Evolutionary conservation across 2,113 vertebrate genomes (phyloP).

Genomic region (Burhinus bistriatus): DNA sequence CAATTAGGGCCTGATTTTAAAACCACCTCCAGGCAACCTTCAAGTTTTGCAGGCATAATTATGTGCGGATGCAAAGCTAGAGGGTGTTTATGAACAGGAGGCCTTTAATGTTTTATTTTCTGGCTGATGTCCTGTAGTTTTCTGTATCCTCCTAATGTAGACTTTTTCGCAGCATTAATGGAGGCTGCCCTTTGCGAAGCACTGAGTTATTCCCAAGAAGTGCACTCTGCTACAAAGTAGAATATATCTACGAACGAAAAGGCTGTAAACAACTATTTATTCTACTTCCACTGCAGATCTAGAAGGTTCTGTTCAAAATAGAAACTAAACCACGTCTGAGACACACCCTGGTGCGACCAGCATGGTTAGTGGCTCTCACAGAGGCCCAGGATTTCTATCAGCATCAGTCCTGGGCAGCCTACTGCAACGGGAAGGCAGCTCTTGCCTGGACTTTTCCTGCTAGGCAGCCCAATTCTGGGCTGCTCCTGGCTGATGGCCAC

Average conservation of each 20-base stretch:
- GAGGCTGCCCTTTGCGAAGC: not conserved
- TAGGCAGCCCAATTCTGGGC: not conserved
- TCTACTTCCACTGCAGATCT: not conserved
- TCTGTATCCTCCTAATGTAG: not conserved
- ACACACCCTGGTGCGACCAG: not conserved
- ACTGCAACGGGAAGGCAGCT: not conserved
- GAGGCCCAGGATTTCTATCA: not conserved
- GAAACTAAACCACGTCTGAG: not conserved
- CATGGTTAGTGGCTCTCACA: not conserved
- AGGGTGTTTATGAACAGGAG: not conserved
- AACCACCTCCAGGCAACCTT: not conserved
- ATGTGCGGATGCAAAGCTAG: not conserved
- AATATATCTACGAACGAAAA: not conserved
- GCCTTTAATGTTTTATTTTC: conserved; percentile 12
- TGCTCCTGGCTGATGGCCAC: not conserved
- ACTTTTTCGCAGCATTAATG: not conserved
- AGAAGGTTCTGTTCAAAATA: not conserved
- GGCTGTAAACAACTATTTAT: not conserved
- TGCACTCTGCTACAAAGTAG: not conserved
- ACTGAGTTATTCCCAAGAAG: not conserved
- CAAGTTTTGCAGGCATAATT: not conserved
- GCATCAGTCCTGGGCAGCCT: not conserved
- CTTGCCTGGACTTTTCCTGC: not conserved
- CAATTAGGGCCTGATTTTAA: not conserved
- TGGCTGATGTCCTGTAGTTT: not conserved